phyloP scores from a whole-genome alignment of 2,797 vertebrate species.

The Spinus pinus region DNA sequence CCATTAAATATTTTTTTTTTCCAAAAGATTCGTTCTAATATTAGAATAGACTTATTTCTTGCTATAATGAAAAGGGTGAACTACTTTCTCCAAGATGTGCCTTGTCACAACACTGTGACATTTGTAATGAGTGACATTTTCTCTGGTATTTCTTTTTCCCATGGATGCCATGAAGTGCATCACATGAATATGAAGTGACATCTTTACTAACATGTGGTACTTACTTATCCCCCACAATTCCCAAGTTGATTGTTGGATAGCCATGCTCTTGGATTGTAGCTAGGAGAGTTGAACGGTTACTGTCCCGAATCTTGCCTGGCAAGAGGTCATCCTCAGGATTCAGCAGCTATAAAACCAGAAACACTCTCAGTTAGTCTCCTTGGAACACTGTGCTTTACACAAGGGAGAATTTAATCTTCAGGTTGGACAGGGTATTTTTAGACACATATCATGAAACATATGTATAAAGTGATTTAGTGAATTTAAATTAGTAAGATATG shows the following conservation, averaged over 20 bases:
- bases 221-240: constrained; percentile 98
- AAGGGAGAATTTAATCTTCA: neutral
- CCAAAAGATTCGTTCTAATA: neutral
- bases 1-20: neutral
- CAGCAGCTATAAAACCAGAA: constrained; percentile 83
- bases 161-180: neutral
- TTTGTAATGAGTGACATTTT: neutral
- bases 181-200: constrained; percentile 46
- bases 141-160: constrained; percentile 17
- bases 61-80: neutral
- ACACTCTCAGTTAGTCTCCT: constrained; percentile 38
- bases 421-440: neutral
- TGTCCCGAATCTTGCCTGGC: constrained; percentile 97
- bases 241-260: constrained; percentile 97
- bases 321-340: constrained; percentile 98
- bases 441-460: neutral
- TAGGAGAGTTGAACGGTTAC: constrained; percentile 95
- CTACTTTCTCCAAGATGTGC: neutral
- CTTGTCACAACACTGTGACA: neutral
- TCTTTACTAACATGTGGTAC: constrained; percentile 68
- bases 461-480: neutral
- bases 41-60: neutral
- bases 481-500: neutral
- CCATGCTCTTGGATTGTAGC: constrained; percentile 99
- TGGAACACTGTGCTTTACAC: neutral